Evolutionary conservation across 2,888 invertebrate genomes (phyloP).

Genomic region (Athrips mouffetella): DNA sequence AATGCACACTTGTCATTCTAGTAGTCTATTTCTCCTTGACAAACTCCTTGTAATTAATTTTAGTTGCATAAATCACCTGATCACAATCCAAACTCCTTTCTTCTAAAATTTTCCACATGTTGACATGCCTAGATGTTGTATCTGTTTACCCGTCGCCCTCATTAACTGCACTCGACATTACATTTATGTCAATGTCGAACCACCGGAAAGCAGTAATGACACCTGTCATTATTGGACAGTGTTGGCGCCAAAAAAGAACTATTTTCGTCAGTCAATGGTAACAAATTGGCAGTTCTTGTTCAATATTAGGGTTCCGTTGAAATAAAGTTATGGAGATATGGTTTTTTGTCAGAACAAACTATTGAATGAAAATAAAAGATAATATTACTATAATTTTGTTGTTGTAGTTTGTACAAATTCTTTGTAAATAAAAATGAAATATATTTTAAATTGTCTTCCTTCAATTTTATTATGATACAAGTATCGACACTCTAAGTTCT

Average conservation of each 20-base stretch:
- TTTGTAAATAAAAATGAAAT: too few relatives aligned
- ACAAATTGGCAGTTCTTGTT: neutral
- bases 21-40: too few relatives aligned
- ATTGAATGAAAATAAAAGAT: too few relatives aligned
- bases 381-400: too few relatives aligned
- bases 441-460: too few relatives aligned
- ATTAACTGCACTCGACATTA: neutral
- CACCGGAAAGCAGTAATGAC: neutral
- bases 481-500: too few relatives aligned
- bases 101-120: too few relatives aligned
- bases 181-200: conserved; percentile 9
- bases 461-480: too few relatives aligned
- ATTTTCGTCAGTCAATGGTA: neutral
- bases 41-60: too few relatives aligned
- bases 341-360: neutral
- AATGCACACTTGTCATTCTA: too few relatives aligned
- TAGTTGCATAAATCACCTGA: too few relatives aligned
- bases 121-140: neutral
- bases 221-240: conserved; percentile 3
- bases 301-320: neutral
- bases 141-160: neutral
- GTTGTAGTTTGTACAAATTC: too few relatives aligned
- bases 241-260: conserved; percentile 3
- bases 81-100: neutral
- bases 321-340: neutral